Evolutionary conservation across 2,888 invertebrate genomes (phyloP).

Genomic region (Cheilosia soror): DNA sequence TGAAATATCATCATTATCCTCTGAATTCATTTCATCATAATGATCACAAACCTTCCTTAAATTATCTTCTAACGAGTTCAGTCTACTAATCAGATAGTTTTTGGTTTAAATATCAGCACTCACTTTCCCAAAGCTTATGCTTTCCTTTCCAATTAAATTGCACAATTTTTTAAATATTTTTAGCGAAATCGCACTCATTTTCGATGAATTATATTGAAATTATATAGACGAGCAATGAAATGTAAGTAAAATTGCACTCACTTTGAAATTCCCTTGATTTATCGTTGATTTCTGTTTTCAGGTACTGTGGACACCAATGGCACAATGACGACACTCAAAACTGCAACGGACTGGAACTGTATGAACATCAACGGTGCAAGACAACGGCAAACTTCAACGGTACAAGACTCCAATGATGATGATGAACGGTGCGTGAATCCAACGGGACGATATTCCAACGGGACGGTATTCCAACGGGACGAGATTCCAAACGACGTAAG

Average conservation of each 20-base stretch:
- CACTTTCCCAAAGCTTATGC: not conserved
- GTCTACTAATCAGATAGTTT: constrained; percentile 14
- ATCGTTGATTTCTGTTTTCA: constrained; percentile 2
- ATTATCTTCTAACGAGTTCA: not conserved
- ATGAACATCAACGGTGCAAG: no score
- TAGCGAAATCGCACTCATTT: constrained; percentile 2
- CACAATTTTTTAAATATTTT: constrained; percentile 9
- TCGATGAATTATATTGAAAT: not conserved
- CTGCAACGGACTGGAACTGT: no score
- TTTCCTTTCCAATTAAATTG: not conserved
- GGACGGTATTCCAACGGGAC: not conserved
- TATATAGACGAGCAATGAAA: not conserved
- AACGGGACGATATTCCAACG: constrained; percentile 6
- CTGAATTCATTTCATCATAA: constrained; percentile 2
- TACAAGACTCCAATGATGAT: not conserved
- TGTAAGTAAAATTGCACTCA: constrained; percentile 13
- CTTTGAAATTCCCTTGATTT: not conserved
- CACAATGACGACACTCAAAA: not conserved
- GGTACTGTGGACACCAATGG: constrained; percentile 1
- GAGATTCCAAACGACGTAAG: not conserved
- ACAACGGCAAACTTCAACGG: no score
- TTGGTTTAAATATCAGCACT: constrained; percentile 1
- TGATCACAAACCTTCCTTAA: constrained; percentile 9
- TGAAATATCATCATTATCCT: not conserved
- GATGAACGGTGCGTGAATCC: not conserved